phyloP scores from a whole-genome alignment of 2,113 vertebrate genomes.

The Gulo gulo region DNA sequence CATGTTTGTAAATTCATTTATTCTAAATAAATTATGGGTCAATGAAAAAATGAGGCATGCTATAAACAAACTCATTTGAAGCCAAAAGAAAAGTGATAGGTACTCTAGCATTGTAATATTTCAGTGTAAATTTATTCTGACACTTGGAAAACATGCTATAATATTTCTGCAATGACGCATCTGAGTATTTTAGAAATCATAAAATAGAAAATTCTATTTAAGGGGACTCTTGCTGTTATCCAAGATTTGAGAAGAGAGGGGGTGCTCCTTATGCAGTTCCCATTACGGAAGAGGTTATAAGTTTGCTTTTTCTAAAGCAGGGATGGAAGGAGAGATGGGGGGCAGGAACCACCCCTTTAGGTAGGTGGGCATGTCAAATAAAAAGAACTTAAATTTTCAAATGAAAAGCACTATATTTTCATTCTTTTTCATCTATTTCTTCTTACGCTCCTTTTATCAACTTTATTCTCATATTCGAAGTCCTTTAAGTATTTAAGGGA shows the following conservation, averaged over 20 bases:
- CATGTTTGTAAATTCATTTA: not conserved
- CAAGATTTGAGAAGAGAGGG: not conserved
- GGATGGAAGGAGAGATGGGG: not conserved
- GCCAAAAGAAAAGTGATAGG: not conserved
- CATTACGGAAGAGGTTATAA: not conserved
- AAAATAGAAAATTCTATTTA: constrained; percentile 31
- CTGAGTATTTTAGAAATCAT: constrained; percentile 4
- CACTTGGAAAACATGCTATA: not conserved
- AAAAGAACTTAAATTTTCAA: not conserved
- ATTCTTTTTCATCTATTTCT: not conserved
- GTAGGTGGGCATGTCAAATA: not conserved
- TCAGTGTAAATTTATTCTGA: constrained; percentile 8
- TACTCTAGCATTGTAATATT: not conserved
- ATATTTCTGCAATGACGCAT: not conserved
- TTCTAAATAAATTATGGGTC: constrained; percentile 14
- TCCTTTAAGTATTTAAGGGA: not conserved
- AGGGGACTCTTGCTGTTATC: not conserved
- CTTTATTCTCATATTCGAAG: not conserved
- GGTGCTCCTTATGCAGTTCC: not conserved
- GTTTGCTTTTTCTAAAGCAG: not conserved
- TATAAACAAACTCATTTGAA: constrained; percentile 22
- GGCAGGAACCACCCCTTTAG: not conserved
- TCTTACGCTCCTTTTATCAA: not conserved
- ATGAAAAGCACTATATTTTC: not conserved
- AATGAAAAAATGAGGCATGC: not conserved